A percentile compares a stretch with the other conserved stretches of the same genome.
These are phyloP conservation scores for Mesoclemmys tuberculata DNA, from an alignment of 2,113 vertebrate genomes.

Conservation along the genomic window DNA sequence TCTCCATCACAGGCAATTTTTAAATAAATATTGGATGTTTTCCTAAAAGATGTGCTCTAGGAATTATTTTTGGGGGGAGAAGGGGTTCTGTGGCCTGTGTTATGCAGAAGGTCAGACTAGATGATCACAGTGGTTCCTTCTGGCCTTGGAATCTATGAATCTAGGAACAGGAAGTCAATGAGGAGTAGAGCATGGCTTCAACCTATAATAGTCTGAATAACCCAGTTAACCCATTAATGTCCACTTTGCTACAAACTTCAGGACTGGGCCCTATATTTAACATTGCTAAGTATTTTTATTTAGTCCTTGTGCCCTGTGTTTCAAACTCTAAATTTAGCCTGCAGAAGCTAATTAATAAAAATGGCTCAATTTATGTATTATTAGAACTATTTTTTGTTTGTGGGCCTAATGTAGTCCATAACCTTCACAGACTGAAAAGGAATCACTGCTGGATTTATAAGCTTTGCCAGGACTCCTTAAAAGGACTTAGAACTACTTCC, in stretches of 20 bases:
- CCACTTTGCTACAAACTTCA: background rate
- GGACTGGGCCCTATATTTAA: background rate
- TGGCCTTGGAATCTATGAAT: background rate
- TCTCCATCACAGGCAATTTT: background rate
- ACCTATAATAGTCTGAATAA: background rate
- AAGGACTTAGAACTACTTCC: background rate
- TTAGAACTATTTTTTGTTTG: background rate
- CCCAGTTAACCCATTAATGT: background rate
- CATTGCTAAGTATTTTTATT: background rate
- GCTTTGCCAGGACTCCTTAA: background rate
- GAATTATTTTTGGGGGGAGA: background rate
- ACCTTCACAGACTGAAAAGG: background rate
- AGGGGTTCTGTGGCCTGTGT: background rate
- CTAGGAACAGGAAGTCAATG: background rate
- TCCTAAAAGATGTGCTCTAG: background rate
- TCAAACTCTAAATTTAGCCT: background rate
- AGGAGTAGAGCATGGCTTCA: background rate
- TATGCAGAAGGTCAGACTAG: background rate
- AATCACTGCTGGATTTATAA: background rate
- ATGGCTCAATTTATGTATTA: background rate
- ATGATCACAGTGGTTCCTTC: background rate
- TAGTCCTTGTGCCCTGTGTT: background rate
- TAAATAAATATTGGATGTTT: background rate
- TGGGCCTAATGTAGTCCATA: background rate
- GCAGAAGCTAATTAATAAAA: background rate